Evolutionary conservation across 2,113 vertebrate species (phyloP).

Genomic region (Notechis scutatus): DNA sequence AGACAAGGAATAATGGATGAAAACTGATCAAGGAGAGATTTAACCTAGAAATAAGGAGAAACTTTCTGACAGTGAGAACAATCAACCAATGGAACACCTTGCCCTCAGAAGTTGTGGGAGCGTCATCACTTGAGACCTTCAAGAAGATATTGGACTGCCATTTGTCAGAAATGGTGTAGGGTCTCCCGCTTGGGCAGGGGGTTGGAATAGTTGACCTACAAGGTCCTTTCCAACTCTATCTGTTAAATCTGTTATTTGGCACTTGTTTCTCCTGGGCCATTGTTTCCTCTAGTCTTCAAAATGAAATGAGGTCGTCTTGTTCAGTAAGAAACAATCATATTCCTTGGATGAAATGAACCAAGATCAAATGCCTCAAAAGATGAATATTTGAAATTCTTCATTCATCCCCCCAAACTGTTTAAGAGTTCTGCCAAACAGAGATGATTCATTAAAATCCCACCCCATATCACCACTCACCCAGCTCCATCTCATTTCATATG

Average conservation of each 20-base stretch:
- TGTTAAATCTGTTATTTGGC: not conserved
- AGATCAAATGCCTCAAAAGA: not conserved
- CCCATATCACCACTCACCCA: not conserved
- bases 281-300: not conserved
- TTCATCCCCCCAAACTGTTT: not conserved
- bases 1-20: no score
- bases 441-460: not conserved
- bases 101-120: no score
- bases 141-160: no score
- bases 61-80: no score
- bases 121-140: no score
- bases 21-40: no score
- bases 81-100: no score
- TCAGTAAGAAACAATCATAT: not conserved
- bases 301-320: not conserved
- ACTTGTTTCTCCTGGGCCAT: not conserved
- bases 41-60: no score
- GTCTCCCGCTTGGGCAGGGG: no score
- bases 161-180: no score
- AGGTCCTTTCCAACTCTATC: no score
- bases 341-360: not conserved
- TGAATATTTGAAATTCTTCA: not conserved
- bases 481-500: not conserved
- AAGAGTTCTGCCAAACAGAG: not conserved
- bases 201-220: no score